Base-by-base conservation (phyloP, 2,113 vertebrate genomes). In the Garra rufa region DNA sequence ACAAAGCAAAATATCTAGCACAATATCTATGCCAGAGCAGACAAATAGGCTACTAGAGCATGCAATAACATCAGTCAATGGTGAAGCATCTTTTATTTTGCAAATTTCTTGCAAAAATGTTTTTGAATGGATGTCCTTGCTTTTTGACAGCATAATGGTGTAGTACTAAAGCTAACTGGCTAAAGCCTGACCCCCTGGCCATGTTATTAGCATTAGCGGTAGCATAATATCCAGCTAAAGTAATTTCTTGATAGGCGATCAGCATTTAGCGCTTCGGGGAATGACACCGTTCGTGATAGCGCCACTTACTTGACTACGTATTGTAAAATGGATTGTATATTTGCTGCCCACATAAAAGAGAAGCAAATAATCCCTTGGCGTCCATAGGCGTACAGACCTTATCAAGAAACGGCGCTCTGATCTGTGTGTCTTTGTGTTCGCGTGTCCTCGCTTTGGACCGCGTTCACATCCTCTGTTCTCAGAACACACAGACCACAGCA, bases 401-500 rank as follows among this genome's bases (percentile, higher is more conserved):
- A 82, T 82, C 80, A 70, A 71, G 65, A 70, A 82, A 55, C 3
- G 46, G 21, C 41, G 44, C 74, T 63, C 74, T 82, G 65, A 70
- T 83, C 81, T 82, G 69, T 70, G 85, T 73, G 75, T 78, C 48
- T 63, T 70, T 61, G 48, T 78, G 83, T 70, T 77, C 17, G 24
- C n/a, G 50, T 57, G 83, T 76, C 44, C 74, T 84, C 65, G 28
- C 80, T 82, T 82, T 82, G 80, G 80, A 82, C 63, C 6, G 46
- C 14, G 48, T 82, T 82, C 80, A 70, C 80, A 70, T 82, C 80
- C 65, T 82, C 80, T 82, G 80, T 82, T 85, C 59, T 85, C 24
- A 46, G 57, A 76, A 50, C 81, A 85, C 85, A 85, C 82, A 76
- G 71, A 84, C 78, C 69, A 46, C 85, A 84, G 85, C 69, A 84